phyloP scores from a whole-genome alignment of 2,113 vertebrate species.

The Takifugu flavidus region DNA sequence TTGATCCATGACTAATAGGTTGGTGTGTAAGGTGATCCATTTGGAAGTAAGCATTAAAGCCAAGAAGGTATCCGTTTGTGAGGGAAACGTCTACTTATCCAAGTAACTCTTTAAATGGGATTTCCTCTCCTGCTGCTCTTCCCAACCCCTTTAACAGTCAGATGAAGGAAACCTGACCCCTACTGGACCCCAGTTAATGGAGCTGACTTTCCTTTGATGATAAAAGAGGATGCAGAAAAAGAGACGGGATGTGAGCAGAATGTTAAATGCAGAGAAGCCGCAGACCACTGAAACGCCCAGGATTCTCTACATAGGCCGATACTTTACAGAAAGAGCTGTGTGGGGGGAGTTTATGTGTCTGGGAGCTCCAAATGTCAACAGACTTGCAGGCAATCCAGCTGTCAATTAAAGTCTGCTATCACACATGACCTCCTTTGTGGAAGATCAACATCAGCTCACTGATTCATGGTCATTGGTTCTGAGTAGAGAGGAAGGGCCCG shows the following conservation, averaged over 20 bases:
- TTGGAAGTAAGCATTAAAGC: slow-evolving; percentile 52
- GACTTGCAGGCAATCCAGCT: slow-evolving; percentile 27
- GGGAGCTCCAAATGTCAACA: slow-evolving; percentile 8
- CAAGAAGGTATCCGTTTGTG: slow-evolving; percentile 45
- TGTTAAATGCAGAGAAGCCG: slow-evolving; percentile 32
- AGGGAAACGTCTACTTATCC: slow-evolving; percentile 40
- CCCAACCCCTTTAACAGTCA: slow-evolving; percentile 46
- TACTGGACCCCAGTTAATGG: slow-evolving; percentile 14
- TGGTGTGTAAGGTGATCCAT: slow-evolving; percentile 62
- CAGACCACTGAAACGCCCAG: slow-evolving; percentile 9
- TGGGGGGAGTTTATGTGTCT: background rate
- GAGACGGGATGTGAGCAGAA: slow-evolving; percentile 13
- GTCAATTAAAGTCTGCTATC: slow-evolving; percentile 32
- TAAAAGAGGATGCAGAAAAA: slow-evolving; percentile 28
- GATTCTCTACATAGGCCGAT: slow-evolving; percentile 4
- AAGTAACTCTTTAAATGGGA: slow-evolving; percentile 31
- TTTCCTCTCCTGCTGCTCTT: slow-evolving; percentile 50
- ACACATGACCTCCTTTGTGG: background rate
- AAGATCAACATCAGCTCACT: slow-evolving; percentile 19
- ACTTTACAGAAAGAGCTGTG: slow-evolving; percentile 6
- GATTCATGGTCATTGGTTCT: slow-evolving; percentile 50
- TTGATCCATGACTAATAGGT: slow-evolving; percentile 70
- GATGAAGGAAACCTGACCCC: slow-evolving; percentile 43
- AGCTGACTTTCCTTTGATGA: slow-evolving; percentile 42
- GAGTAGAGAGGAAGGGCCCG: background rate